Conservation (phyloP, 2,113 vertebrate species). For the Melanerpes aurifrons region DNA sequence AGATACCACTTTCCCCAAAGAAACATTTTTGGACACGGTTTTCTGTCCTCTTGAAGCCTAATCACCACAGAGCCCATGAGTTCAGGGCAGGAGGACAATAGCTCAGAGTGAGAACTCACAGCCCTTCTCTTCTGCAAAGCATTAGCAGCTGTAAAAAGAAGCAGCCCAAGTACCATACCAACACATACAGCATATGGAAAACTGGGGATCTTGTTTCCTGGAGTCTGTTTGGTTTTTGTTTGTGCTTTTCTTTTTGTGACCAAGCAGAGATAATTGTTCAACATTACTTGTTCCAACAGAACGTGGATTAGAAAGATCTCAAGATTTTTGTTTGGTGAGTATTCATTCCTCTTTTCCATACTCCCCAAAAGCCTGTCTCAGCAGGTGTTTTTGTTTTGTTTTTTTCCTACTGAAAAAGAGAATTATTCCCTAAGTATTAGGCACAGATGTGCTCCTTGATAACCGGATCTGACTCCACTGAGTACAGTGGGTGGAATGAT, state of each 20-base stretch:
- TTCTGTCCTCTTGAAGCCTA: conserved; percentile 15
- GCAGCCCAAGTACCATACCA: background rate
- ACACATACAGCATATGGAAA: background rate
- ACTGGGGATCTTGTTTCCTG: conserved; percentile 2
- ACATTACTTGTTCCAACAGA: background rate
- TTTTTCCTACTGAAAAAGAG: background rate
- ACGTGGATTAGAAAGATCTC: background rate
- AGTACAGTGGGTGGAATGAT: background rate
- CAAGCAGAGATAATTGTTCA: background rate
- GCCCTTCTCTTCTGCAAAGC: conserved; percentile 12
- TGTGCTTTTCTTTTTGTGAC: background rate
- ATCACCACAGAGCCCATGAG: background rate
- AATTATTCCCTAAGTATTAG: background rate
- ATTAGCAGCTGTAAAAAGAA: conserved; percentile 16
- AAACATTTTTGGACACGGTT: background rate
- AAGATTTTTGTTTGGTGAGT: background rate
- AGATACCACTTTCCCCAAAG: conserved; percentile 25
- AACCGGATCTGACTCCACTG: background rate
- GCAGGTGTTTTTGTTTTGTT: background rate
- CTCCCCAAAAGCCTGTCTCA: background rate
- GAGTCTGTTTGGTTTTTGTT: conserved; percentile 14
- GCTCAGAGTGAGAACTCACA: conserved; percentile 9
- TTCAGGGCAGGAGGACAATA: background rate
- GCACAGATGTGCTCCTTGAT: conserved; percentile 22
- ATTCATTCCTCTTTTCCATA: background rate